These are phyloP conservation scores for Choloepus didactylus DNA, from an alignment of 2,797 vertebrate genomes.

Conservation along the genomic window DNA sequence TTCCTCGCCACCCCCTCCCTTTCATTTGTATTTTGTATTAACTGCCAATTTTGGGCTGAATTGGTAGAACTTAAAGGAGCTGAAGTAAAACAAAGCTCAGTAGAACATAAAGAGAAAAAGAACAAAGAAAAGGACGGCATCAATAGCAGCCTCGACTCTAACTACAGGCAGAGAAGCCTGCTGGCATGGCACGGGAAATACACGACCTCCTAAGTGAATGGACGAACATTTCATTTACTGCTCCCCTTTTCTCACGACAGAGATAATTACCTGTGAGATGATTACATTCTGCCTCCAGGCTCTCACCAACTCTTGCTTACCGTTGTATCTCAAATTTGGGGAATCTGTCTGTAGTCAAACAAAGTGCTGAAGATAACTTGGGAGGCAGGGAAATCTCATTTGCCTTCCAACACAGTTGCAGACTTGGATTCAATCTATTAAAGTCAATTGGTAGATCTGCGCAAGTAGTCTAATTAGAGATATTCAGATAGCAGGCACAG, in stretches of 20 bases:
- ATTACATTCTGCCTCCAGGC: slow-evolving; percentile 60
- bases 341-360: slow-evolving; percentile 70
- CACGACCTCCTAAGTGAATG: slow-evolving; percentile 53
- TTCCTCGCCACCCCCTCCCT: not conserved
- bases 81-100: slow-evolving; percentile 71
- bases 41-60: slow-evolving; percentile 59
- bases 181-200: not conserved
- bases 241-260: slow-evolving; percentile 57
- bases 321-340: not conserved
- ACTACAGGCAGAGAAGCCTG: slow-evolving; percentile 37
- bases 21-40: slow-evolving; percentile 75
- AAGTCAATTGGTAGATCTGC: slow-evolving; percentile 51
- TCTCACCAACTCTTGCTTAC: slow-evolving; percentile 38
- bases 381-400: slow-evolving; percentile 76
- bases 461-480: slow-evolving; percentile 62
- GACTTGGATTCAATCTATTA: slow-evolving; percentile 62
- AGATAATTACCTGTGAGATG: slow-evolving; percentile 69
- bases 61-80: slow-evolving; percentile 59
- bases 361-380: slow-evolving; percentile 54
- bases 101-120: slow-evolving; percentile 14
- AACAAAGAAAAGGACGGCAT: not conserved
- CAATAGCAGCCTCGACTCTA: not conserved
- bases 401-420: slow-evolving; percentile 45
- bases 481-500: slow-evolving; percentile 51
- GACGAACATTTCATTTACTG: slow-evolving; percentile 69